Conservation (phyloP, 2,888 invertebrate species). For the Stenichneumon culpator region DNA sequence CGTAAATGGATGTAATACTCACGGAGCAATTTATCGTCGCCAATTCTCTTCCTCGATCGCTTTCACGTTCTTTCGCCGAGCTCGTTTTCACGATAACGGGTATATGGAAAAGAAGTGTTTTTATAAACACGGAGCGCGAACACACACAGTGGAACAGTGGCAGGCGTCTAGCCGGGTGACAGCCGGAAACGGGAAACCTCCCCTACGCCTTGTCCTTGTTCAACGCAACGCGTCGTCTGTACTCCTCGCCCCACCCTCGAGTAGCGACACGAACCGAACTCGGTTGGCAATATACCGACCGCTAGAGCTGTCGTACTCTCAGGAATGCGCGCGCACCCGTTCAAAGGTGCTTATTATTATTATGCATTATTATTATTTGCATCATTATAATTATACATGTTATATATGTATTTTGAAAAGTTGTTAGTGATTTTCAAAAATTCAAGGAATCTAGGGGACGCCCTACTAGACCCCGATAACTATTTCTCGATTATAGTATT, state of each 20-base stretch:
- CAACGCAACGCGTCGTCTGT: slow-evolving; percentile 34
- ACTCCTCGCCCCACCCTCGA: slow-evolving; percentile 61
- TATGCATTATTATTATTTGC: too few species aligned
- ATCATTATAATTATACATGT: too few species aligned
- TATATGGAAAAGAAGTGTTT: slow-evolving; percentile 53
- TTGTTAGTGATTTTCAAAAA: too few species aligned
- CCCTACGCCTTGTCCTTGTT: slow-evolving; percentile 67
- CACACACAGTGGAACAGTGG: slow-evolving; percentile 62
- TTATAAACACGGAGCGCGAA: slow-evolving; percentile 68
- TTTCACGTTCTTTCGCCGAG: slow-evolving; percentile 17
- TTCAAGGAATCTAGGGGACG: too few species aligned
- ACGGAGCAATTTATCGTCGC: slow-evolving; percentile 60
- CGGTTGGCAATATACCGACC: slow-evolving; percentile 45
- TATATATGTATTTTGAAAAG: too few species aligned
- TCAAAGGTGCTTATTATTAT: too few species aligned
- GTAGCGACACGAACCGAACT: slow-evolving; percentile 16
- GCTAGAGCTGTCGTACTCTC: not conserved
- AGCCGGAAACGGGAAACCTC: slow-evolving; percentile 82
- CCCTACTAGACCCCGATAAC: too few species aligned
- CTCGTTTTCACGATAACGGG: slow-evolving; percentile 32
- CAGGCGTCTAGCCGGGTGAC: slow-evolving; percentile 78
- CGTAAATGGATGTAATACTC: slow-evolving; percentile 46
- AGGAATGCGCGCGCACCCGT: not conserved
- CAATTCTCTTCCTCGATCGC: slow-evolving; percentile 30
- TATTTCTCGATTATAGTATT: too few species aligned